A percentile compares a stretch with the other conserved stretches of the same genome.
phyloP scores from a whole-genome alignment of 1,140 invertebrate genomes.

The Metopolophium dirhodum region DNA sequence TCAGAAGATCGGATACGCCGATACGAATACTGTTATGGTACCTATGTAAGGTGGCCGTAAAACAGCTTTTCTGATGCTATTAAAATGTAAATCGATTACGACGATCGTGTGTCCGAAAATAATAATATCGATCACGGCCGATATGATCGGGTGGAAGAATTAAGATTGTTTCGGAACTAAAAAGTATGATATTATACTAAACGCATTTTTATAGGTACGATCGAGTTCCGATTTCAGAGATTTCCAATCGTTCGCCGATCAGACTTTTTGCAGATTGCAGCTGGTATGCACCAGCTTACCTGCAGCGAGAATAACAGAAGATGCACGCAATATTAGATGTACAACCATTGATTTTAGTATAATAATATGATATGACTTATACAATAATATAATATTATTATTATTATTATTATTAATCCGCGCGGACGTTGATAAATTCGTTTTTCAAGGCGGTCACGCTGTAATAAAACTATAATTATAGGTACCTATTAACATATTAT shows the following conservation, averaged over 20 bases:
- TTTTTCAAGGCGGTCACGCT: background rate
- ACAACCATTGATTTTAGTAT: background rate
- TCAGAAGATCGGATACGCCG: background rate
- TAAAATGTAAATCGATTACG: slow-evolving; percentile 33
- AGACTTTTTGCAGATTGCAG: background rate
- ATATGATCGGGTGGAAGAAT: background rate
- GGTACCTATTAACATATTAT: too few relatives aligned
- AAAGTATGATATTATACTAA: background rate
- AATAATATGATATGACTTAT: too few relatives aligned
- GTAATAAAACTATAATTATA: background rate
- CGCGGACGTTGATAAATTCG: background rate
- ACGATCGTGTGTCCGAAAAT: background rate
- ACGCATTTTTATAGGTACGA: background rate
- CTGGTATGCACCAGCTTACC: background rate
- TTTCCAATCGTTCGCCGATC: background rate
- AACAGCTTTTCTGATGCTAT: background rate
- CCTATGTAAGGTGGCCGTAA: background rate
- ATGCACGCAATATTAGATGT: background rate
- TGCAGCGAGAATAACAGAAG: background rate
- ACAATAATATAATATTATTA: too few relatives aligned
- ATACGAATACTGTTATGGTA: background rate
- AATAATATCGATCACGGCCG: background rate
- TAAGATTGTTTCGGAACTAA: background rate
- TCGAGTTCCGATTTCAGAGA: background rate
- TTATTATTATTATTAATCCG: background rate